Evolutionary conservation across 2,888 invertebrate genomes (phyloP), one percentile per base, ranked within the genome.

Genomic region (Torymus texanus): DNA sequence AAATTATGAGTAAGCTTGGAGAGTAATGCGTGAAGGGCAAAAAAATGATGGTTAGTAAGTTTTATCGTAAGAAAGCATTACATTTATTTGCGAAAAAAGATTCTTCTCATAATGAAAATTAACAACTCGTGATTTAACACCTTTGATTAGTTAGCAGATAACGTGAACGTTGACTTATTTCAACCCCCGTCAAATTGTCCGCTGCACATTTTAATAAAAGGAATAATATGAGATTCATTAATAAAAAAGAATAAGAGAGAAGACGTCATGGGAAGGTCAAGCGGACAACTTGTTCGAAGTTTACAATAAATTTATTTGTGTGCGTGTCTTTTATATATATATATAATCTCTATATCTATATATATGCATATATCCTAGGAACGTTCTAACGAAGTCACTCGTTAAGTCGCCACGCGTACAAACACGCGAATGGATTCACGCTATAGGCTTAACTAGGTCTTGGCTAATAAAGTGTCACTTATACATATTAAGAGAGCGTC

Each of bases 1-100:
- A 66, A 73, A 72, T n/a, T 13, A 29, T 72, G 16, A 70, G 29
- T 50, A 80, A 82, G 79, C 72, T 75, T 78, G 62, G 59, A 77
- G 72, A 79, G 76, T 79, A 75, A 82, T 76, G 79, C 81, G 81
- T 79, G 82, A 80, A 85, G 80, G 84, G 82, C 83, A 82, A 82
- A 83, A 85, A 84, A 85, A 85, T 86, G 83, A 86, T 86, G 83
- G 88, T 90, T 89, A 89, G 89, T 89, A 86, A 85, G 84, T 83
- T 83, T 83, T 83, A 80, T 86, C 83, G 83, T 87, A 85, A 86
- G 82, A 88, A 88, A 90, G 88, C 89, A 87, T 87, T 88, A 87
- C 85, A 84, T 88, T 88, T 89, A 88, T 88, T 89, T 86, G 87
- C 86, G 80, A 86, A 86, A 85, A 85, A 86, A 84, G 73, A 59